phyloP scores from a whole-genome alignment of 2,113 vertebrate species.

The Smithornis capensis region DNA sequence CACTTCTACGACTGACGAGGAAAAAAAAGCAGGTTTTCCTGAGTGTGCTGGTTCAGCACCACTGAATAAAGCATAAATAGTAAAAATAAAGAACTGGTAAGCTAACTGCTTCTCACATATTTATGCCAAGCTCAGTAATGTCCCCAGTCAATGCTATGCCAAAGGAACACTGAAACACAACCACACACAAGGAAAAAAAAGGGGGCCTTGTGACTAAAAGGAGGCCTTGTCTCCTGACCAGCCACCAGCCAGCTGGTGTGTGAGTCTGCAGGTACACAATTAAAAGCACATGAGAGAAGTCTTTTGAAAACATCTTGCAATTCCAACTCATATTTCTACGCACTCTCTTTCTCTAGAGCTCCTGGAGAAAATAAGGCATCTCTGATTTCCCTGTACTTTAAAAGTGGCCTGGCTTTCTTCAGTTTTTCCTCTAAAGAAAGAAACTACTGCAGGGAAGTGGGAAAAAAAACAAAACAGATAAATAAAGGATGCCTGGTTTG shows the following conservation, averaged over 20 bases:
- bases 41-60: neutral
- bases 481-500: neutral
- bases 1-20: neutral
- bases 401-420: neutral
- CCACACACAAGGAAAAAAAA: neutral
- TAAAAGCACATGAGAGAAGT: neutral
- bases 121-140: neutral
- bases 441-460: neutral
- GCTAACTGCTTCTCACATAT: neutral
- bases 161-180: neutral
- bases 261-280: neutral
- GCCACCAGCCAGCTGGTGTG: neutral
- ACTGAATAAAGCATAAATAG: neutral
- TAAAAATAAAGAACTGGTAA: neutral
- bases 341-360: neutral
- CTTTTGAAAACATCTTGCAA: neutral
- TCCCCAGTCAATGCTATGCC: neutral
- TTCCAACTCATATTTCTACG: neutral
- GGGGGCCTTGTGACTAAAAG: rapidly evolving
- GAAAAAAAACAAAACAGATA: neutral
- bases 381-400: neutral
- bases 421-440: neutral
- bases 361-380: neutral
- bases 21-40: neutral
- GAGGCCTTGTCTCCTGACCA: neutral